Percentiles rank a stretch among this genome's conserved stretches.
These are phyloP conservation scores for Rattus rattus DNA, from an alignment of 2,113 vertebrate genomes.

Conservation along the genomic window DNA sequence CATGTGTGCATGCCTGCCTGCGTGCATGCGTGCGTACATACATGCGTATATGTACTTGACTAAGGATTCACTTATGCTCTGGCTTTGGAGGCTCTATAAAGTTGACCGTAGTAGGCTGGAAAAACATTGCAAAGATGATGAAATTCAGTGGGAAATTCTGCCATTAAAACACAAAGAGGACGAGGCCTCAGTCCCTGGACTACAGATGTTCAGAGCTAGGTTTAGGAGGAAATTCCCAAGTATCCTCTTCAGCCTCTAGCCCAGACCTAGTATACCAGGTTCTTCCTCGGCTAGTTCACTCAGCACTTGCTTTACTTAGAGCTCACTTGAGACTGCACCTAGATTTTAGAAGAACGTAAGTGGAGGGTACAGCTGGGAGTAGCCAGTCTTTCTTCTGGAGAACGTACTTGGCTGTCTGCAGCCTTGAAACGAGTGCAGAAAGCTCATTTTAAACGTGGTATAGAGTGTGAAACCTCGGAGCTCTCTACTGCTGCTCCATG, in stretches of 20 bases:
- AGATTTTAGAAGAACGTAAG: background rate
- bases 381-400: background rate
- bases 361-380: background rate
- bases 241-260: background rate
- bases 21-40: no score
- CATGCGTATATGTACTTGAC: background rate
- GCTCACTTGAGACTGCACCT: background rate
- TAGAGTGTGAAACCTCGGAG: slow-evolving; percentile 2
- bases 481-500: background rate
- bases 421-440: background rate
- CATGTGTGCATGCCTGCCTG: no score
- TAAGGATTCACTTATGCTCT: background rate
- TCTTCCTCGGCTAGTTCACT: background rate
- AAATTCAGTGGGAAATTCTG: background rate
- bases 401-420: background rate
- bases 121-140: background rate
- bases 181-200: background rate
- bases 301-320: slow-evolving; percentile 49
- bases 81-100: background rate
- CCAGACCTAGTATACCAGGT: background rate
- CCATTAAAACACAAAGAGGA: background rate
- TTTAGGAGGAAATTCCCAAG: slow-evolving; percentile 3
- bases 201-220: slow-evolving; percentile 1
- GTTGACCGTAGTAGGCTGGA: background rate
- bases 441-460: background rate